Evolutionary conservation across 2,113 vertebrate genomes (phyloP).

Genomic region (Syngnathus typhle): DNA sequence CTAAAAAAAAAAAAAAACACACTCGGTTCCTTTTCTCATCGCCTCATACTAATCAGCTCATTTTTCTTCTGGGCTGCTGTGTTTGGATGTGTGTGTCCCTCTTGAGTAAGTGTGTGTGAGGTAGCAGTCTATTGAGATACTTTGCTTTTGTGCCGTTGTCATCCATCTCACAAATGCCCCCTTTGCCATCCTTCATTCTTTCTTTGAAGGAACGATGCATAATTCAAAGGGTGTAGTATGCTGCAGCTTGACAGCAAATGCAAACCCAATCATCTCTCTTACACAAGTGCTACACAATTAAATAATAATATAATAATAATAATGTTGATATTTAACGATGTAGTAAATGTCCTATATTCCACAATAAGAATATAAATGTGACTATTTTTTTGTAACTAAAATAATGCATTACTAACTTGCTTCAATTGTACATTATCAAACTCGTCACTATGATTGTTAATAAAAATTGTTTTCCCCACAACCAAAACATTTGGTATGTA

Average conservation of each 20-base stretch:
- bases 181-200: slow-evolving; percentile 43
- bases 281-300: neutral
- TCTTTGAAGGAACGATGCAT: slow-evolving; percentile 60
- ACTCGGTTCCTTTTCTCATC: slow-evolving; percentile 41
- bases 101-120: slow-evolving; percentile 20
- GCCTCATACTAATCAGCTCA: slow-evolving; percentile 55
- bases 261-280: slow-evolving; percentile 46
- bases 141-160: slow-evolving; percentile 55
- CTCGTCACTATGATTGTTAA: no score
- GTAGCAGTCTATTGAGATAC: slow-evolving; percentile 52
- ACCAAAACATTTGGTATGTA: no score
- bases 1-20: neutral
- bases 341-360: no score
- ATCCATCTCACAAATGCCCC: slow-evolving; percentile 56
- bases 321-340: no score
- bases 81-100: slow-evolving; percentile 8
- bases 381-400: no score
- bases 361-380: no score
- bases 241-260: slow-evolving; percentile 38
- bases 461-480: no score
- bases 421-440: no score
- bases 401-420: no score
- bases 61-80: slow-evolving; percentile 54
- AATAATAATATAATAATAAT: no score
- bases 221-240: slow-evolving; percentile 49